Evolutionary conservation across 2,797 vertebrate genomes (phyloP).

Genomic region (Nyctalus aviator): DNA sequence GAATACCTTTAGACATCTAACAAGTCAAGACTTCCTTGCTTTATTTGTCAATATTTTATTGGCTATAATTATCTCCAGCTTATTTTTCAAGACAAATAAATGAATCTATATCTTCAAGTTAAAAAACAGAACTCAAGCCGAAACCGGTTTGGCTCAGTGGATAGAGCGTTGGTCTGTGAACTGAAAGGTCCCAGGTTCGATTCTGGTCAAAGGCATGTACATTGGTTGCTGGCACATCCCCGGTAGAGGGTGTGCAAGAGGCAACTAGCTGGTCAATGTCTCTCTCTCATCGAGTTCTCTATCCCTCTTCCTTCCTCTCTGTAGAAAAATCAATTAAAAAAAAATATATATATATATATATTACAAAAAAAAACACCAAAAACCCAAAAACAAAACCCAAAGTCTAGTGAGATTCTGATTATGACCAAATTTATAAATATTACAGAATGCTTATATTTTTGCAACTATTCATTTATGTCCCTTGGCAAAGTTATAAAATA

Average conservation of each 20-base stretch:
- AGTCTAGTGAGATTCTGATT: background rate
- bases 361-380: too few species aligned
- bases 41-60: background rate
- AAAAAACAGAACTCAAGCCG: background rate
- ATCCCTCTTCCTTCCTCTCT: too few species aligned
- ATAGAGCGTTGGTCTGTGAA: too few species aligned
- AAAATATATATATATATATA: too few species aligned
- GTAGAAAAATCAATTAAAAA: too few species aligned
- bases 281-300: too few species aligned
- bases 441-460: background rate
- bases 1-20: background rate
- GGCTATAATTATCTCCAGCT: background rate
- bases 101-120: slow-evolving; percentile 21
- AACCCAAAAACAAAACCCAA: background rate
- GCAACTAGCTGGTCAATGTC: too few species aligned
- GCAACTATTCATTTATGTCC: background rate
- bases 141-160: too few species aligned
- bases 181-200: too few species aligned
- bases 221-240: too few species aligned
- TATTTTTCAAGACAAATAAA: slow-evolving; percentile 23
- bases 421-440: background rate
- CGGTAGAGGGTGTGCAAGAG: too few species aligned
- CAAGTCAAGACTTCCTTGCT: background rate
- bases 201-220: too few species aligned
- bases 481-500: slow-evolving; percentile 10